Percentiles rank a stretch among this genome's conserved stretches.
Conservation (phyloP, 1,140 invertebrate species). For the Procambarus clarkii region DNA sequence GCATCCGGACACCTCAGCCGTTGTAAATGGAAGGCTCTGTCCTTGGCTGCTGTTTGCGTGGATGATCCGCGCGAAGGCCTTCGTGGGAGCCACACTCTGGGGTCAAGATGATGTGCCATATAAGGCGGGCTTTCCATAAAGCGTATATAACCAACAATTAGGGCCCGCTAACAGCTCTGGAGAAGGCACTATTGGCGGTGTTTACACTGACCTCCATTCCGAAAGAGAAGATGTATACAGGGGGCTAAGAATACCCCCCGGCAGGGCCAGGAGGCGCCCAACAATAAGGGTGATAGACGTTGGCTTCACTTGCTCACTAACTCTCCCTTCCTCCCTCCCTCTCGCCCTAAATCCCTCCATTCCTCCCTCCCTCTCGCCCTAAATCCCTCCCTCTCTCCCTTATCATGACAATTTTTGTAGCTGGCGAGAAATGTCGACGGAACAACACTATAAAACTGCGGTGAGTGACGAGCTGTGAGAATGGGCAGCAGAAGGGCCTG, state of each 20-base stretch:
- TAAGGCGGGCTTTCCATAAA: background rate
- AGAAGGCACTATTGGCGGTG: background rate
- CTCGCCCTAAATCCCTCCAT: constrained; percentile 15
- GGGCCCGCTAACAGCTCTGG: background rate
- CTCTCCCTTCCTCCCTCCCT: background rate
- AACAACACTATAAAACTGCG: constrained; percentile 35
- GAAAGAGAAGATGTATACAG: constrained; percentile 25
- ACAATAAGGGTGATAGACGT: background rate
- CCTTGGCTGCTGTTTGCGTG: too few relatives aligned
- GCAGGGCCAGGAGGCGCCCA: background rate
- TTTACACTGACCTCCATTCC: constrained; percentile 32
- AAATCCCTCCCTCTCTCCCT: background rate
- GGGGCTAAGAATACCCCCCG: constrained; percentile 13
- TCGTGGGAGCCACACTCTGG: too few relatives aligned
- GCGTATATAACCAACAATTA: background rate
- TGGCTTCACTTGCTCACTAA: background rate
- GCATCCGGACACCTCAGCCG: too few relatives aligned
- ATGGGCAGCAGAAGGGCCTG: background rate
- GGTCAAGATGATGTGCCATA: too few relatives aligned
- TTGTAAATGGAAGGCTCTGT: too few relatives aligned
- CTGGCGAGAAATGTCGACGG: constrained; percentile 32
- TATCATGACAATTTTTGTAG: constrained; percentile 44
- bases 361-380: background rate
- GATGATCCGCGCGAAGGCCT: too few relatives aligned
- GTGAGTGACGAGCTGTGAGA: background rate